Percentiles rank a stretch among this genome's conserved stretches.
Evolutionary conservation across 2,888 invertebrate genomes (phyloP).

Genomic region (Volucella inanis): DNA sequence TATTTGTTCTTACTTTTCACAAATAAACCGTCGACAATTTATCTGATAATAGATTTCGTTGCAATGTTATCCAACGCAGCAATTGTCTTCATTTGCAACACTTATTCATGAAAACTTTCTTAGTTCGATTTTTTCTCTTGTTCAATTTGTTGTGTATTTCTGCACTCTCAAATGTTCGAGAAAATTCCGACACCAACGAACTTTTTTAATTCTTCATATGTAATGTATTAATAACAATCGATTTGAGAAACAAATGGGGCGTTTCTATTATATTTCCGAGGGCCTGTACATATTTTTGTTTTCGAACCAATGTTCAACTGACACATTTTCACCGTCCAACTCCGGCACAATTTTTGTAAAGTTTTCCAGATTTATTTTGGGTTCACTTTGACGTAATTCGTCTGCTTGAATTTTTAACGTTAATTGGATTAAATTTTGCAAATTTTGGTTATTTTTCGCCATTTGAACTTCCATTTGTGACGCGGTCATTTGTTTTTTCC

Average conservation of each 20-base stretch:
- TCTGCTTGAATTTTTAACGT: constrained; percentile 27
- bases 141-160: too few relatives aligned
- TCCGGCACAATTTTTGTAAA: constrained; percentile 19
- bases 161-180: too few relatives aligned
- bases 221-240: constrained; percentile 39
- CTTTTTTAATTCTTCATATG: too few relatives aligned
- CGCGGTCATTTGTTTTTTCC: too few relatives aligned
- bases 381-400: constrained; percentile 11
- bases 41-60: constrained; percentile 36
- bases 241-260: constrained; percentile 62
- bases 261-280: constrained; percentile 63
- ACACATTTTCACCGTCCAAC: constrained; percentile 27
- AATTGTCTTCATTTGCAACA: constrained; percentile 55
- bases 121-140: too few relatives aligned
- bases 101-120: constrained; percentile 59
- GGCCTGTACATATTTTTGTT: too few relatives aligned
- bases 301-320: constrained; percentile 21
- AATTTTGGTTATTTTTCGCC: too few relatives aligned
- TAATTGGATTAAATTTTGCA: too few relatives aligned
- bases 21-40: constrained; percentile 55
- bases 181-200: constrained; percentile 17
- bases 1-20: constrained; percentile 53
- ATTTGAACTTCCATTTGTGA: too few relatives aligned
- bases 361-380: constrained; percentile 16
- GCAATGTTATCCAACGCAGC: constrained; percentile 41